phyloP scores from a whole-genome alignment of 1,140 invertebrate genomes.

The Oreohelix idahoensis region DNA sequence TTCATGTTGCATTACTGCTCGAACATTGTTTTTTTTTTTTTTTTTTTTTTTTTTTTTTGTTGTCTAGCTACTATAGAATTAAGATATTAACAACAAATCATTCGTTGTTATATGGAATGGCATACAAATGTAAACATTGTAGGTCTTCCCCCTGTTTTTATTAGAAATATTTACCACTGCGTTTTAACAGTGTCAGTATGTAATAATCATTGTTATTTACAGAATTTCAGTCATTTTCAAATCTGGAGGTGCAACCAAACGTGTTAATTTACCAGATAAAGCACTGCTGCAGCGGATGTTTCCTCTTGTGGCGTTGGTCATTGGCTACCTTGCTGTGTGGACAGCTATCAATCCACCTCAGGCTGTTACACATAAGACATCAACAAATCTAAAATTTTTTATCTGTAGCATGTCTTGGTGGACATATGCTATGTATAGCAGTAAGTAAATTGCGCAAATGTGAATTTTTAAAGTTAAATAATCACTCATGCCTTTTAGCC shows the following conservation, averaged over 20 bases:
- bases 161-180: no score
- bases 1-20: no score
- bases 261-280: slow-evolving; percentile 92
- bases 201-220: slow-evolving; percentile 53
- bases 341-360: slow-evolving; percentile 82
- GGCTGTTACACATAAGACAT: slow-evolving; percentile 74
- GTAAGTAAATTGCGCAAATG: slow-evolving; percentile 5
- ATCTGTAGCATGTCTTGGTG: slow-evolving; percentile 55
- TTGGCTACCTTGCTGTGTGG: slow-evolving; percentile 91
- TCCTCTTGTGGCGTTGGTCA: slow-evolving; percentile 88
- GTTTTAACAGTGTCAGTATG: no score
- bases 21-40: no score
- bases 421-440: slow-evolving; percentile 50
- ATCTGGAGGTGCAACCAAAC: slow-evolving; percentile 93
- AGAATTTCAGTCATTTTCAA: slow-evolving; percentile 91
- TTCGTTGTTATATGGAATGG: no score
- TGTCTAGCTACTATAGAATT: no score
- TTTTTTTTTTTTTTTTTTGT: no score
- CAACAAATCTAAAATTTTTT: slow-evolving; percentile 56
- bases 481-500: no score
- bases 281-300: slow-evolving; percentile 92
- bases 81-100: no score
- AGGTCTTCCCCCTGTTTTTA: no score
- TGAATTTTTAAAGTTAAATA: no score
- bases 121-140: no score